Evolutionary conservation across 2,888 invertebrate genomes (phyloP), one percentile per base, ranked within the genome.

Genomic region (Mythimna vitellina): DNA sequence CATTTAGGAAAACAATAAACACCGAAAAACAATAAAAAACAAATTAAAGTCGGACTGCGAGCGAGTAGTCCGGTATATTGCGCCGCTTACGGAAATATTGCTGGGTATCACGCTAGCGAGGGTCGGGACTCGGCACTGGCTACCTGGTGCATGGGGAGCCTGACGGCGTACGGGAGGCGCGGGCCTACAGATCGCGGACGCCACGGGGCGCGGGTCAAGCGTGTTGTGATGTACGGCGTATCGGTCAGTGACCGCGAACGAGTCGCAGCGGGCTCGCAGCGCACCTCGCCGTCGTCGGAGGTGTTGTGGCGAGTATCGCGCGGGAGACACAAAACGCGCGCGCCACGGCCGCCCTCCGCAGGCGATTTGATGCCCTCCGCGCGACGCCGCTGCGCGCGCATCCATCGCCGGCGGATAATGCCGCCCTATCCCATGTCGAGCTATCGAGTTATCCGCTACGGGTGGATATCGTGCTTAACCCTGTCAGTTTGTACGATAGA

Each of bases 291-390:
- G 89, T 86, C 88, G 90, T 88, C 91, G 90, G 90, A 93, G 93
- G 92, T 90, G 92, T 89, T 91, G 90, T 91, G 90, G 88, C 89
- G 90, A 91, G 89, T 89, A 91, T 87, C 90, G 88, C 89, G 89
- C 91, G 90, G 86, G 89, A 90, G 89, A 90, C 89, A 87, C 89
- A 86, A 83, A 88, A 93, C 93, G 90, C 96, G 96, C 93, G 95
- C 95, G 93, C 89, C 89, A 90, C 91, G 94, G 87, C 84, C 94
- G 96, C 96, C 94, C 94, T 94, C 94, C 94, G 94, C 92, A 93
- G 92, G 93, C 96, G 94, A 92, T 95, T 93, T 96, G 95, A 94
- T 90, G 92, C 94, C 94, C 95, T 94, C 95, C 93, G 93, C 94
- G 89, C 93, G 93, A 93, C 94, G 93, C 94, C 88, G 85, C 88